Evolutionary conservation across 2,113 vertebrate genomes (phyloP), one percentile per base, ranked within the genome.

Genomic region (Electrona antarctica): DNA sequence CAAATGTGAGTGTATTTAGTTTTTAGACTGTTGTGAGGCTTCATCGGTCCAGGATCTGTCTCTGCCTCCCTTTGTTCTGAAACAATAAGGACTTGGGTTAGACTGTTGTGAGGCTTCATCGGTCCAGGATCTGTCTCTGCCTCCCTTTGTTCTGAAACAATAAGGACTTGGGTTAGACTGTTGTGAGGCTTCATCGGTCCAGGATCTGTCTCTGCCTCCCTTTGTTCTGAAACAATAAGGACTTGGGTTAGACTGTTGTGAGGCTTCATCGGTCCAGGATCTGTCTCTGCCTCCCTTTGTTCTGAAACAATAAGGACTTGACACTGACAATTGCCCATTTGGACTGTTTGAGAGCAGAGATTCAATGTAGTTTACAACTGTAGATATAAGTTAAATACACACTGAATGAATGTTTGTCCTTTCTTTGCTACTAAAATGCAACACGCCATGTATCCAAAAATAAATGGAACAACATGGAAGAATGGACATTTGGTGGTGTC

Each of bases 401-500:
- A 64, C 60, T 75, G 61, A 81, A 77, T 58, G 56, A 10, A 21
- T 70, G 74, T 79, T 7, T 83, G 54, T 80, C 65, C 46, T 78
- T 21, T 21, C 21, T 21, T 65, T 82, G 51, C 65, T 77, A 45
- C 57, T 88, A 65, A 52, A 41, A 70, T 73, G 29, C 83, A 81
- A 55, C 66, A n/a, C 75, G 67, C 10, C 47, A 58, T 83, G 67
- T 89, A 73, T 86, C 80, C 15, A 61, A 84, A 21, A 91, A 90
- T 86, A 91, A 92, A 91, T 76, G 48, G 57, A 56, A 28, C 60
- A 63, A 49, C 46, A 51, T 89, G 66, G 51, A 70, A 76, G 76
- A 75, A 63, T 74, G 73, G 83, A 80, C 71, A 77, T 77, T 89
- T 87, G 80, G 87, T 80, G 73, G 82, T 13, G 79, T 91, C 67